Percentiles rank a stretch among this genome's conserved stretches.
phyloP scores from a whole-genome alignment of 2,113 vertebrate species.

The Gulo gulo region DNA sequence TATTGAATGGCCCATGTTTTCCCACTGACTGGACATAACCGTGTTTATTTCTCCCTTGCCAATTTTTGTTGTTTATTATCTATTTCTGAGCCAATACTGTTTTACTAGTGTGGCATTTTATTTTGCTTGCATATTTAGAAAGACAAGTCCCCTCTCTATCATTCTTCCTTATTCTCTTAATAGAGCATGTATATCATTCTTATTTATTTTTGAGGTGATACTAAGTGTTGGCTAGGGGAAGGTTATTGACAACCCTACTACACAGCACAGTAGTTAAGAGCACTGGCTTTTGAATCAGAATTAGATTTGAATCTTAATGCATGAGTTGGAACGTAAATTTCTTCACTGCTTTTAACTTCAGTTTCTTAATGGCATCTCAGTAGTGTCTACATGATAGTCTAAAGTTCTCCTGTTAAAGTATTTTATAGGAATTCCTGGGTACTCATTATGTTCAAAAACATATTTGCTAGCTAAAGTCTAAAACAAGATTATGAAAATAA shows the following conservation, averaged over 20 bases:
- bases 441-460: background rate
- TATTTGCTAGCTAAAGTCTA: background rate
- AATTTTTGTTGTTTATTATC: background rate
- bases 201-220: conserved; percentile 17
- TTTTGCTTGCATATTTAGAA: background rate
- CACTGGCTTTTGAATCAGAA: conserved; percentile 29
- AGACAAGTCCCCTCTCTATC: background rate
- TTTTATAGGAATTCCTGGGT: background rate
- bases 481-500: conserved; percentile 23
- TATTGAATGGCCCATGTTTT: background rate
- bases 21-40: background rate
- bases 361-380: background rate
- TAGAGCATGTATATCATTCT: background rate
- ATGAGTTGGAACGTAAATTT: background rate
- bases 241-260: background rate
- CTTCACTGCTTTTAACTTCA: background rate
- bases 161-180: background rate
- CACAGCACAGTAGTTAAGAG: background rate
- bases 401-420: background rate
- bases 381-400: background rate
- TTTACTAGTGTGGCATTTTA: conserved; percentile 9
- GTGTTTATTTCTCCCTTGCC: background rate
- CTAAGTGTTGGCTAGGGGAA: background rate
- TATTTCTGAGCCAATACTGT: background rate
- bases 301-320: background rate